Base-by-base conservation (phyloP, 1,140 invertebrate species). In the Drosophila tani region DNA sequence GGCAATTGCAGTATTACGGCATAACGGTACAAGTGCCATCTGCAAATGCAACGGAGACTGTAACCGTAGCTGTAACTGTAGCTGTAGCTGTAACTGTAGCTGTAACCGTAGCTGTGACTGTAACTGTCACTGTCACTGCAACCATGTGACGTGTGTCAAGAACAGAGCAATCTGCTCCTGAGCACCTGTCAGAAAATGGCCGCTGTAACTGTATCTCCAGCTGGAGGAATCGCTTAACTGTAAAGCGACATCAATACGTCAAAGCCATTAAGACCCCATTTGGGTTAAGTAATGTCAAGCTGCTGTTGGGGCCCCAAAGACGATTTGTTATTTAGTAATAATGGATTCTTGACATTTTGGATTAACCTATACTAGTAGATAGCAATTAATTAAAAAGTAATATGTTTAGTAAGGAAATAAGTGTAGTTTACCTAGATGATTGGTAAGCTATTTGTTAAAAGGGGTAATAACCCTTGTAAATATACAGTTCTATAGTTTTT, bases 131-230 rank as follows among this genome's bases (percentile, higher is more conserved):
- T 56, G 24, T 19, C 71, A 58, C 47, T 29, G 74, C 27, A 56
- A 19, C 75, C 70, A 60, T 55, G 60, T 56, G 58, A 78, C 71
- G 75, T 50, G 47, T 55, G 75, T 49, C 53, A 70, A 76, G 65
- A 70, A 38, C 63, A 70, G 60, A 66, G 38, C 47, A 67, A 45
- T 24, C 67, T 70, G 67, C 47, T 53, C 46, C 7, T 29, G 66
- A 68, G 35, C 62, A 49, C 47, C 67, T 67, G 63, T 69, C 67
- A 69, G 43, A 69, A 53, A 53, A 46, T 27, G 35, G 27, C 29
- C 60, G 40, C 63, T 38, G 51, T 32, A 64, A 21, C 47, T n/a
- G 43, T 29, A 43, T 14, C 47, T 50, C 19, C 19, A 45, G 46
- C 47, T 66, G 63, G 40, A 14, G 41, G 41, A 69, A 66, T 69